A percentile compares a stretch with the other conserved stretches of the same genome.
phyloP scores from a whole-genome alignment of 2,113 vertebrate species.

The Phoxinus phoxinus region DNA sequence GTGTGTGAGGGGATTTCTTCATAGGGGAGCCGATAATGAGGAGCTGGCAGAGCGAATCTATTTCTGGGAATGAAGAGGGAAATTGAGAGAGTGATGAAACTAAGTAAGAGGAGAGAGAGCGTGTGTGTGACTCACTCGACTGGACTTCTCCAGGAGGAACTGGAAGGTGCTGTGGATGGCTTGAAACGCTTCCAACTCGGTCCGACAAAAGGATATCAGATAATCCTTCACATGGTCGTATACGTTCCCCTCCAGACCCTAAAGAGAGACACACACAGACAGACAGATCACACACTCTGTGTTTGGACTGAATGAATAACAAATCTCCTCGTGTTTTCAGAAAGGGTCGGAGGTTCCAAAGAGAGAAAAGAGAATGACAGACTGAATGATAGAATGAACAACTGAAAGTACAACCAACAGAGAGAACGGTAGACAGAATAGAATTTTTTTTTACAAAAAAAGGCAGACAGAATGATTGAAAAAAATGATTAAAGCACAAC shows the following conservation, averaged over 20 bases:
- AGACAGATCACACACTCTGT: background rate
- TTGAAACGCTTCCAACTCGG: conserved; percentile 93
- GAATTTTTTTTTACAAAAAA: background rate
- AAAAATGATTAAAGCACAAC: too few species aligned
- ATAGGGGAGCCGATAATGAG: conserved; percentile 52
- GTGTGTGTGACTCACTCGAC: conserved; percentile 81
- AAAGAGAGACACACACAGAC: conserved; percentile 25
- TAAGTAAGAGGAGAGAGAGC: background rate
- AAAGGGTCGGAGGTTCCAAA: background rate
- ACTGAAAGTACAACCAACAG: background rate
- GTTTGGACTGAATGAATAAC: conserved; percentile 3
- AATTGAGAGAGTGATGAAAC: background rate
- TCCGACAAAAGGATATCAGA: conserved; percentile 89
- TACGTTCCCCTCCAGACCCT: conserved; percentile 93
- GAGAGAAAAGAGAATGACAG: background rate
- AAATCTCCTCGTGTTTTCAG: background rate
- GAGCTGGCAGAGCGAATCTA: conserved; percentile 45
- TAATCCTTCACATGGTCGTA: conserved; percentile 91
- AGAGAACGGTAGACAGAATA: background rate
- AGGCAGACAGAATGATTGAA: background rate
- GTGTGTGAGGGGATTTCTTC: conserved; percentile 38
- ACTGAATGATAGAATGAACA: background rate
- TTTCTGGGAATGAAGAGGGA: conserved; percentile 50
- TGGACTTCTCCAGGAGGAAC: conserved; percentile 95
- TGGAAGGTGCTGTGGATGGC: conserved; percentile 95